Conservation (phyloP, 2,797 vertebrate species). For the Mormyrops attenuatus region DNA sequence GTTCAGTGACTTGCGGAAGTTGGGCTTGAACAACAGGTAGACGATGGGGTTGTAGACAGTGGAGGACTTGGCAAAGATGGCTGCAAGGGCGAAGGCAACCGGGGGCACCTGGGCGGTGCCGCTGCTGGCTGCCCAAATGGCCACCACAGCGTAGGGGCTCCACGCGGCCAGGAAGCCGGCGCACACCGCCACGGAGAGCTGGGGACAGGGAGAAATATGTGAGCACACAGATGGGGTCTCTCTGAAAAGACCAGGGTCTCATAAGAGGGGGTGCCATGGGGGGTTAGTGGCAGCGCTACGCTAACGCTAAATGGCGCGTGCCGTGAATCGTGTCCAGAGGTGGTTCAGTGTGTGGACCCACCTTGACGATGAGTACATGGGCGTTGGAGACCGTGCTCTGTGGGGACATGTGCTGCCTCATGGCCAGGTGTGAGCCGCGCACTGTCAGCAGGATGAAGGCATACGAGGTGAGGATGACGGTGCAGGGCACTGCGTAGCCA, state of each 20-base stretch:
- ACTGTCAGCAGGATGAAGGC: conserved; percentile 66
- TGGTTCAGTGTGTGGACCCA: conserved; percentile 34
- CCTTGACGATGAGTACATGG: conserved; percentile 74
- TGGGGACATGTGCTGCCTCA: conserved; percentile 66
- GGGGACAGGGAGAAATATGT: conserved; percentile 13
- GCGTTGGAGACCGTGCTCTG: conserved; percentile 52
- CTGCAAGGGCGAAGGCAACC: conserved; percentile 66
- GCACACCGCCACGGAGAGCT: conserved; percentile 77
- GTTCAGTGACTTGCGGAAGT: conserved; percentile 69
- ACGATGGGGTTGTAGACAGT: conserved; percentile 77
- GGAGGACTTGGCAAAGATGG: conserved; percentile 74
- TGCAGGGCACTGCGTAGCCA: conserved; percentile 74
- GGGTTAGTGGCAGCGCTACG: not conserved
- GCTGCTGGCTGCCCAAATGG: conserved; percentile 71
- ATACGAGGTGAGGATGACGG: conserved; percentile 72
- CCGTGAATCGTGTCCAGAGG: not conserved
- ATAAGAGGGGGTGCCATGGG: not conserved
- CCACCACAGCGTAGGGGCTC: conserved; percentile 70
- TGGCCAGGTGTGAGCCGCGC: conserved; percentile 60
- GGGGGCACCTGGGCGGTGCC: conserved; percentile 58
- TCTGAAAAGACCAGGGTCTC: not conserved
- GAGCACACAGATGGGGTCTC: not conserved
- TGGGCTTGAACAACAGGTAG: conserved; percentile 76
- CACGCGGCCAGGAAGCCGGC: conserved; percentile 74
- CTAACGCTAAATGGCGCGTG: not conserved